Evolutionary conservation across 2,113 vertebrate species (phyloP).

Genomic region (Sminthopsis crassicaudata): DNA sequence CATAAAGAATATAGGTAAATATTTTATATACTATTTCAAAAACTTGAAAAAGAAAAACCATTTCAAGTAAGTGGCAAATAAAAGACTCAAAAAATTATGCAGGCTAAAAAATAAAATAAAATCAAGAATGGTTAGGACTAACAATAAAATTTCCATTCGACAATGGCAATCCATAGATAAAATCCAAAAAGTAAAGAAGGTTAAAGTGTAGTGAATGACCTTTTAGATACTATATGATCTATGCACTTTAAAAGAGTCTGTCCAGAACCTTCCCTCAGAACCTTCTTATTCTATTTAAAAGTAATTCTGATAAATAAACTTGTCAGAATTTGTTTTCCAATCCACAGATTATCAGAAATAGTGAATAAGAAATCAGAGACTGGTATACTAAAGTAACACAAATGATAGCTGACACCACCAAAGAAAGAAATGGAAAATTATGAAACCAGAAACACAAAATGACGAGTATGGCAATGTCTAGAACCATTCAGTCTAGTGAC

Average conservation of each 20-base stretch:
- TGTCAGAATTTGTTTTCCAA: not conserved
- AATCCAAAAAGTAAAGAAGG: not conserved
- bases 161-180: not conserved
- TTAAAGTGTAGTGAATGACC: not conserved
- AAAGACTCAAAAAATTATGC: not conserved
- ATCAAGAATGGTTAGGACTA: not conserved
- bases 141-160: not conserved
- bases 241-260: not conserved
- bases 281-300: not conserved
- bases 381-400: not conserved
- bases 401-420: not conserved
- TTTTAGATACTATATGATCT: not conserved
- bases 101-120: not conserved
- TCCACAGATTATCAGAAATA: not conserved
- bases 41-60: not conserved
- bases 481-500: not conserved
- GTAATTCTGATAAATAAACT: not conserved
- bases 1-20: not conserved
- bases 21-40: not conserved
- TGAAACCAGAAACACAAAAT: not conserved
- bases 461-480: not conserved
- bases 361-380: not conserved
- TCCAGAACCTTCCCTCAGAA: not conserved
- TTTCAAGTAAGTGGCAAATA: not conserved
- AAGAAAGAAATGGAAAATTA: not conserved